Evolutionary conservation across 2,797 vertebrate species (phyloP), one percentile per base, ranked within the genome.

Genomic region (Dallia pectoralis): DNA sequence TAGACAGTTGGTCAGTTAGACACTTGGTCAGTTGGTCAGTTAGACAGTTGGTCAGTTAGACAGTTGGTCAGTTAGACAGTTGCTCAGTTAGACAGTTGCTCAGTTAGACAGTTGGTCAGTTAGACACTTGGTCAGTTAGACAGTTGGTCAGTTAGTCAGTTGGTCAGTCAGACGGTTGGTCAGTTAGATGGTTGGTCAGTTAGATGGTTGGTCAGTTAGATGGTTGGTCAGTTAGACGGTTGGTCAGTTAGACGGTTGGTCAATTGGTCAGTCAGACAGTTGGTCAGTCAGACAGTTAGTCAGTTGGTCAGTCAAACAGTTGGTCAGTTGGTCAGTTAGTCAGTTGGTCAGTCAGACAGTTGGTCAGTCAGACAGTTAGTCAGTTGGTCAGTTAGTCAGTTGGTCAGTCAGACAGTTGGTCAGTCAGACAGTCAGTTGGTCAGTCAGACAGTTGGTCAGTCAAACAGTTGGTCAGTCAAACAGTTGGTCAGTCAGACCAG

Each of bases 21-120:
- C 51, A 69, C 27, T 71, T 7, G 33, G 11, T 19, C 11, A 61
- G 29, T 27, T 25, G 4, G 48, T 44, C 19, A 16, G 62, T 70
- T 18, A 47, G 48, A 25, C 51, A 69, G 30, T 71, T 7, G 33
- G 11, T 19, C 11, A 61, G 29, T 27, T 25, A 2, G 48, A 29
- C 19, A 16, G 62, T n/a, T n/a, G n/a, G n/a, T n/a, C n/a, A n/a
- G 29, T 70, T 18, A 47, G 48, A 25, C 51, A 69, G 30, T 71
- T 7, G 33, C 7, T 19, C 11, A 61, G 29, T 27, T 25, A 2
- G 48, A 29, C 19, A 16, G 62, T n/a, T n/a, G n/a, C n/a, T n/a
- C n/a, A n/a, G 29, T 70, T 18, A 47, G 48, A 25, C 51, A 69
- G 30, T 71, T 7, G 33, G 11, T 19, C 11, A 61, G 29, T 27